These are phyloP conservation scores for Exephanes ischioxanthus DNA, from an alignment of 2,888 invertebrate genomes.

Conservation along the genomic window DNA sequence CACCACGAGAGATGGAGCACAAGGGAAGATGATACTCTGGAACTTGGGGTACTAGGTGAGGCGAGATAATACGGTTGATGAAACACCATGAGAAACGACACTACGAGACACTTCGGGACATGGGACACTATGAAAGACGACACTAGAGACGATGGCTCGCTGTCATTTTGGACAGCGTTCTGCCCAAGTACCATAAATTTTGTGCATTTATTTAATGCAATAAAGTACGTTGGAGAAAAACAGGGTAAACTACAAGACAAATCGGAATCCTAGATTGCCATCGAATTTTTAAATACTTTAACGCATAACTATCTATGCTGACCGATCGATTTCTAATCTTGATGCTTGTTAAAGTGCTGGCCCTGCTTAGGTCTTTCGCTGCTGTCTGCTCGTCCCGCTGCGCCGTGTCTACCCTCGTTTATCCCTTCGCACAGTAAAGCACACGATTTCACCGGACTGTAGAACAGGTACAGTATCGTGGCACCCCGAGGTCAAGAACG, in stretches of 20 bases:
- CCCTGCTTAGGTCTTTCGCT: conserved; percentile 25
- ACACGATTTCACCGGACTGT: background rate
- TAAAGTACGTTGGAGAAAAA: background rate
- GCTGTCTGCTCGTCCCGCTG: conserved; percentile 3
- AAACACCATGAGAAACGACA: background rate
- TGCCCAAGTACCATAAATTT: no score
- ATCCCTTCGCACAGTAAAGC: background rate
- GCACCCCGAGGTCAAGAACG: conserved; percentile 5
- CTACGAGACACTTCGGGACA: no score
- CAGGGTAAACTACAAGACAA: background rate
- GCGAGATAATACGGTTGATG: background rate
- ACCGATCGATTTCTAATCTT: conserved; percentile 59
- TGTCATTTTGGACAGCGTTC: no score
- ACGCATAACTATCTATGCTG: background rate
- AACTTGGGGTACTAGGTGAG: background rate
- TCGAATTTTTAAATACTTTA: conserved; percentile 3
- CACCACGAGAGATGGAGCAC: background rate
- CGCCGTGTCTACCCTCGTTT: conserved; percentile 18
- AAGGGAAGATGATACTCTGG: background rate
- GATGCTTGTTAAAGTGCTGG: conserved; percentile 55
- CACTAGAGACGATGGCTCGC: no score
- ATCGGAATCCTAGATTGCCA: conserved; percentile 10
- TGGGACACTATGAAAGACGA: no score
- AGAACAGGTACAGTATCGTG: background rate
- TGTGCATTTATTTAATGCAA: background rate